phyloP scores from a whole-genome alignment of 2,113 vertebrate species.

The Microcebus jonahi region DNA sequence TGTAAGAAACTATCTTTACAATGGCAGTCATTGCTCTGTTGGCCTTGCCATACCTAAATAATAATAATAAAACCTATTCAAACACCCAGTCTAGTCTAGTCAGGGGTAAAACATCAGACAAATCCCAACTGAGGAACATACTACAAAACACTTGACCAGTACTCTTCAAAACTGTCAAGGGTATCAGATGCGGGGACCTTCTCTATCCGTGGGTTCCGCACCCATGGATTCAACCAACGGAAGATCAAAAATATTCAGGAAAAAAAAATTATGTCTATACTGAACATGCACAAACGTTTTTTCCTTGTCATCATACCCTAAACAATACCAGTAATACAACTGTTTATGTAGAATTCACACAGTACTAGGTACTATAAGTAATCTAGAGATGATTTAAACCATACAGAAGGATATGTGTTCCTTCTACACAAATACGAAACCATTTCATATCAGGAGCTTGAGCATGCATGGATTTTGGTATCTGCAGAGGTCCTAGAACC shows the following conservation, averaged over 20 bases:
- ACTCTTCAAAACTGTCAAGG: background rate
- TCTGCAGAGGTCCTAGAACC: background rate
- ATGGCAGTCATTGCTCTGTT: background rate
- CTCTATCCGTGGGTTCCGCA: background rate
- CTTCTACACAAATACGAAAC: background rate
- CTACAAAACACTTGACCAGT: background rate
- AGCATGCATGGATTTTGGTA: background rate
- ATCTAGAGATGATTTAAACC: background rate
- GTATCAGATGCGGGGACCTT: background rate
- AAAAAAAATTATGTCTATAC: background rate
- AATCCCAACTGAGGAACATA: background rate
- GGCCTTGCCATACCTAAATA: background rate
- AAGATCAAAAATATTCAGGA: background rate
- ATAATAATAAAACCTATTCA: background rate
- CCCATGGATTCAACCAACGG: background rate
- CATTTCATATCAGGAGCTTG: background rate
- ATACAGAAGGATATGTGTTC: background rate
- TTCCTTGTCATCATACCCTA: background rate
- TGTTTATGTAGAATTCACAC: background rate
- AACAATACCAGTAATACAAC: background rate
- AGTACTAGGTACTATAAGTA: background rate
- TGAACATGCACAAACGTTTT: background rate
- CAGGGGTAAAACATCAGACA: background rate
- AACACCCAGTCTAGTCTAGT: background rate
- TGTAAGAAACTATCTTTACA: background rate